Evolutionary conservation across 2,888 invertebrate genomes (phyloP).

Genomic region (Muschampia staudingeri): DNA sequence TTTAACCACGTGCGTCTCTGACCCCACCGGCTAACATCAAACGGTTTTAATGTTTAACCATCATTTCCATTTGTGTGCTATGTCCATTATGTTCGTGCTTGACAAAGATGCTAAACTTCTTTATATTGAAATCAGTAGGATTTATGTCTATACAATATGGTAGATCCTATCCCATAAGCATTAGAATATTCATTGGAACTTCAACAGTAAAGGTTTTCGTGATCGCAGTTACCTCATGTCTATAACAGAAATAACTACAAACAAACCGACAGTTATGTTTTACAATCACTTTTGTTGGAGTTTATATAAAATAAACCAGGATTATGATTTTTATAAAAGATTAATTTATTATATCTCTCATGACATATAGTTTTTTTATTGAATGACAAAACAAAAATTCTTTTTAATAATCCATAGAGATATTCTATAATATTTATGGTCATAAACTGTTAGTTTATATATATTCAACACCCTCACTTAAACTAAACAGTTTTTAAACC

Average conservation of each 20-base stretch:
- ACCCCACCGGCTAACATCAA: slow-evolving; percentile 75
- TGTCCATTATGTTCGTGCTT: slow-evolving; percentile 70
- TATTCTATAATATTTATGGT: no score
- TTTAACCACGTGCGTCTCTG: slow-evolving; percentile 78
- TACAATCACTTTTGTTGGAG: neutral
- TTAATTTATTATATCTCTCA: neutral
- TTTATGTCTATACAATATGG: slow-evolving; percentile 47
- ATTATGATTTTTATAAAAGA: neutral
- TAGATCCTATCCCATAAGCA: slow-evolving; percentile 8
- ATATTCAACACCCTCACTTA: slow-evolving; percentile 1
- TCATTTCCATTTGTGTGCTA: slow-evolving; percentile 65
- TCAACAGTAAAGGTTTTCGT: neutral
- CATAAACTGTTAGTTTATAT: slow-evolving; percentile 2
- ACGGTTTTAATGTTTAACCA: slow-evolving; percentile 72
- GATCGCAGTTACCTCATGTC: neutral
- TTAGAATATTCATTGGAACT: slow-evolving; percentile 1
- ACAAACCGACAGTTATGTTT: no score
- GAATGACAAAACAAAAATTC: no score
- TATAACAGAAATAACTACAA: neutral
- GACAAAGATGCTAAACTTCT: slow-evolving; percentile 70
- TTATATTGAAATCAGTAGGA: slow-evolving; percentile 65
- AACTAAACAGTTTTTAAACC: slow-evolving; percentile 10
- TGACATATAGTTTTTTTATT: neutral
- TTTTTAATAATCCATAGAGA: no score
- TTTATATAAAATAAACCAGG: neutral